Percentiles rank a stretch among this genome's conserved stretches.
Conservation (phyloP, 2,797 vertebrate genomes). For the Sebastes alutus region DNA sequence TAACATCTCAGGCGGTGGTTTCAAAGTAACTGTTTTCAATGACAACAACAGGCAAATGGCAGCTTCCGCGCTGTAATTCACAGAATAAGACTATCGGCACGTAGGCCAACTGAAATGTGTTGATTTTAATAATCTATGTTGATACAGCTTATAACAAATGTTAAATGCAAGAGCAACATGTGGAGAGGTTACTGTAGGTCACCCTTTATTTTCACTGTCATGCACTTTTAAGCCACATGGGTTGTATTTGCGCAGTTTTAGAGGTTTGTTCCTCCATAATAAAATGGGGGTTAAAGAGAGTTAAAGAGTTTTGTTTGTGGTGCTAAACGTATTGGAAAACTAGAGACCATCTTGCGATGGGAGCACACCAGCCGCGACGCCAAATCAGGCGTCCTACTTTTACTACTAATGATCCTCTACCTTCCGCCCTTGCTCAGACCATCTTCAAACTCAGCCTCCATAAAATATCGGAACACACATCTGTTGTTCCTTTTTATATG, state of each 20-base stretch:
- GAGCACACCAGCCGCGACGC: too few relatives aligned
- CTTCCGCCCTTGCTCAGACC: not conserved
- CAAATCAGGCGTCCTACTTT: too few relatives aligned
- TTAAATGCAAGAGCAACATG: not conserved
- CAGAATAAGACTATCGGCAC: not conserved
- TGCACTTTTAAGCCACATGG: not conserved
- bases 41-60: not conserved
- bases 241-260: not conserved
- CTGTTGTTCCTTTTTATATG: not conserved
- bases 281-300: not conserved
- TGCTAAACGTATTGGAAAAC: too few relatives aligned
- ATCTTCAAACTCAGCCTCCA: not conserved
- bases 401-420: too few relatives aligned
- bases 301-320: too few relatives aligned
- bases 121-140: not conserved
- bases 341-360: too few relatives aligned
- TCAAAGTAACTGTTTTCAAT: not conserved
- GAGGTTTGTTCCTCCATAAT: not conserved
- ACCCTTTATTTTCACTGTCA: not conserved
- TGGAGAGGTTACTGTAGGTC: not conserved
- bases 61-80: not conserved
- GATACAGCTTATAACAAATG: not conserved
- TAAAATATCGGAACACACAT: constrained; percentile 7
- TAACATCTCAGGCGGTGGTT: not conserved
- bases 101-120: not conserved